Evolutionary conservation across 2,113 vertebrate genomes (phyloP).

Genomic region (Pica pica): DNA sequence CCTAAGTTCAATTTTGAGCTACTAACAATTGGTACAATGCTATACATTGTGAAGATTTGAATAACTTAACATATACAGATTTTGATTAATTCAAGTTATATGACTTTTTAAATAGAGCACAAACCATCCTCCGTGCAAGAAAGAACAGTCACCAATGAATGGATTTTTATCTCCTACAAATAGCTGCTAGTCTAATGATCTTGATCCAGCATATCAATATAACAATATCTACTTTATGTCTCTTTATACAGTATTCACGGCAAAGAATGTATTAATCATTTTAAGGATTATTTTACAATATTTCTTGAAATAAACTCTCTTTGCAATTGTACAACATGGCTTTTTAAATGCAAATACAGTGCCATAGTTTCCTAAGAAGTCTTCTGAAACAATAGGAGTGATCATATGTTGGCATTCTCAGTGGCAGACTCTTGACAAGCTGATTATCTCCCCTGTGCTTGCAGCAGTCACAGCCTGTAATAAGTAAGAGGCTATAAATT

Average conservation of each 20-base stretch:
- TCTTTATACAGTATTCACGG: background rate
- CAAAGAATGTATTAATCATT: conserved; percentile 49
- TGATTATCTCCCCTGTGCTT: conserved; percentile 68
- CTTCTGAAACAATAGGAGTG: conserved; percentile 41
- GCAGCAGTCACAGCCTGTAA: conserved; percentile 64
- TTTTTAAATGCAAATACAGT: conserved; percentile 70
- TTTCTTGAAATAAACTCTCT: conserved; percentile 37
- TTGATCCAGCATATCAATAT: background rate
- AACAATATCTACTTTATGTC: background rate
- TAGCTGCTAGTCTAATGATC: background rate
- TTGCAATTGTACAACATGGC: background rate
- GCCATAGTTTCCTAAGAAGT: conserved; percentile 36
- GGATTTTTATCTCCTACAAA: background rate
- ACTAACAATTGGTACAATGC: background rate
- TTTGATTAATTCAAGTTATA: background rate
- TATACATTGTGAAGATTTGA: background rate
- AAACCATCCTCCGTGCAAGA: background rate
- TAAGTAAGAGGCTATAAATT: conserved; percentile 63
- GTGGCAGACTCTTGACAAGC: conserved; percentile 58
- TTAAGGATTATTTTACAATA: conserved; percentile 20
- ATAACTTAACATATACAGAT: background rate
- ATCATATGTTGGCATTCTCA: conserved; percentile 68
- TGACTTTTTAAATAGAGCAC: background rate
- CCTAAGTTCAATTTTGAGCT: background rate
- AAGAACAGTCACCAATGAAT: background rate